Conservation (phyloP, 2,797 vertebrate species). For the Sebastes cheni region DNA sequence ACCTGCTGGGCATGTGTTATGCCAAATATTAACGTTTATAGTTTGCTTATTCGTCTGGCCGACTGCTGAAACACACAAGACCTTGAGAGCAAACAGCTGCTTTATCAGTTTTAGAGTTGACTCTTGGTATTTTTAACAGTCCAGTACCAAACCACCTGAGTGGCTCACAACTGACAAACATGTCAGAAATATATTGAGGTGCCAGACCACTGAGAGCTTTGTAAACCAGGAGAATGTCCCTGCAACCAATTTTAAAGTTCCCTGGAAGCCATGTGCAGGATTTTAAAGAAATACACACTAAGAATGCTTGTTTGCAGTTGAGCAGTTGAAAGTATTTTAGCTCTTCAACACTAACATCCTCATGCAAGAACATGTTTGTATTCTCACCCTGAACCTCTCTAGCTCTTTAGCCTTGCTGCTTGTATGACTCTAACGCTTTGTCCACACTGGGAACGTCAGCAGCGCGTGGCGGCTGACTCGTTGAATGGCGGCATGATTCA, state of each 20-base stretch:
- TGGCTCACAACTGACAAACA: neutral
- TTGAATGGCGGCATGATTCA: too few species aligned
- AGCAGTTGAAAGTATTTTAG: too few species aligned
- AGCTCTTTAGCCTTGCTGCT: too few species aligned
- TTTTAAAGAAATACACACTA: too few species aligned
- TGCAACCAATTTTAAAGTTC: constrained; percentile 18
- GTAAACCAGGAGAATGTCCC: neutral
- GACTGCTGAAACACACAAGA: constrained; percentile 7
- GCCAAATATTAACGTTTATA: neutral
- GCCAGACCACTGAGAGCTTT: neutral
- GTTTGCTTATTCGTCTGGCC: neutral
- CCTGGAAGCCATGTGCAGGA: neutral
- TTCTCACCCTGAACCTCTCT: too few species aligned
- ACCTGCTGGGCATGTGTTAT: neutral
- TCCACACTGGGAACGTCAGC: too few species aligned
- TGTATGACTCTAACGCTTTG: too few species aligned
- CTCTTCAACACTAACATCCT: too few species aligned
- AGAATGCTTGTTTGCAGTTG: too few species aligned
- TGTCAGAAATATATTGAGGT: constrained; percentile 26
- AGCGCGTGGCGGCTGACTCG: too few species aligned
- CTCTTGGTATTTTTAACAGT: constrained; percentile 28
- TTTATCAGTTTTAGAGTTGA: constrained; percentile 27
- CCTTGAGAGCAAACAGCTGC: constrained; percentile 20
- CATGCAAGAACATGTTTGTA: neutral
- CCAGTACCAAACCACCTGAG: constrained; percentile 12